phyloP scores from a whole-genome alignment of 2,888 invertebrate species.

The Polydrusus tereticollis region DNA sequence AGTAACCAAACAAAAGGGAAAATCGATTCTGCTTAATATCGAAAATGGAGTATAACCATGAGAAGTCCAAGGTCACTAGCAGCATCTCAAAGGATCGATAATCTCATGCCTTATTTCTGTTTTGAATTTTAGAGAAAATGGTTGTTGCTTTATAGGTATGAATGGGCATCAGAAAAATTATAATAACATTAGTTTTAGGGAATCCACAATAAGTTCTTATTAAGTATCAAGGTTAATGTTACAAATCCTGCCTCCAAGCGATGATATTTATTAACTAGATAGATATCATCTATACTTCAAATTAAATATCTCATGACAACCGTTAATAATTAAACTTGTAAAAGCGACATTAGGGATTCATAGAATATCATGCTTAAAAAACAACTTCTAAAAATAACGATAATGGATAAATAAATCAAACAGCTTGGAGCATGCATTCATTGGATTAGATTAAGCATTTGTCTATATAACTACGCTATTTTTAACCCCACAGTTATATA shows the following conservation, averaged over 20 bases:
- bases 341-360: not conserved
- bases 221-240: too few relatives aligned
- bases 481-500: not conserved
- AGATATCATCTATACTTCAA: too few relatives aligned
- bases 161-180: too few relatives aligned
- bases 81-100: conserved; percentile 26
- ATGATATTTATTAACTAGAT: too few relatives aligned
- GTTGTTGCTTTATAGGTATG: too few relatives aligned
- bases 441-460: not conserved
- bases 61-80: conserved; percentile 29
- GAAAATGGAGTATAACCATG: conserved; percentile 5
- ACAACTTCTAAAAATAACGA: not conserved
- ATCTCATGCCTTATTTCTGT: not conserved
- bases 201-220: too few relatives aligned
- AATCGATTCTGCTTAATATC: conserved; percentile 11
- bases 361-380: not conserved
- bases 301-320: too few relatives aligned
- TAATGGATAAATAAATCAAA: not conserved
- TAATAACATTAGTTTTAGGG: too few relatives aligned
- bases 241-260: too few relatives aligned
- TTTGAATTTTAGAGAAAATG: not conserved
- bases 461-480: not conserved
- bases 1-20: conserved; percentile 9
- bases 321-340: too few relatives aligned
- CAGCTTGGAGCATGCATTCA: not conserved